Percentiles rank a stretch among this genome's conserved stretches.
phyloP scores from a whole-genome alignment of 2,888 invertebrate species.

The Aelia acuminata region DNA sequence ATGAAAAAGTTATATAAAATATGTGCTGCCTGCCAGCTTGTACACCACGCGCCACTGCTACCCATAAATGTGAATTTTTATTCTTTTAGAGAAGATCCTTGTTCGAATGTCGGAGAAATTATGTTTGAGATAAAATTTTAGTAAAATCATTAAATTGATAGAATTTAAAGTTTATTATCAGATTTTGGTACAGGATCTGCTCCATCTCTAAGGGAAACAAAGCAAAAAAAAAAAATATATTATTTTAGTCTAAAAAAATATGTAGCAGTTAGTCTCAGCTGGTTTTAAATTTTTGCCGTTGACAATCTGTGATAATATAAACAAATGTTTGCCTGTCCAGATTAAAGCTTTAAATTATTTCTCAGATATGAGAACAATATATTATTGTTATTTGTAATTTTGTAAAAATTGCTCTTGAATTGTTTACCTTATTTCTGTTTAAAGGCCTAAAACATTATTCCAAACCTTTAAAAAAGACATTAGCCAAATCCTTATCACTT shows the following conservation, averaged over 20 bases:
- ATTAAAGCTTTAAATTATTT: constrained; percentile 49
- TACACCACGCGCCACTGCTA: constrained; percentile 57
- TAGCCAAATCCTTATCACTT: neutral
- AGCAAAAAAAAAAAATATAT: neutral
- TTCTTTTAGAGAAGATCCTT: constrained; percentile 57
- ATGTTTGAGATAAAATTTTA: neutral
- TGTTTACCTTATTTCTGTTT: neutral
- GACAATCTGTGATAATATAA: constrained; percentile 58
- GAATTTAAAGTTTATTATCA: neutral
- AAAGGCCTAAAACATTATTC: constrained; percentile 11
- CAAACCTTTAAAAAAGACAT: neutral
- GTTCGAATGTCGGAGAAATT: neutral
- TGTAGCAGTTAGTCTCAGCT: constrained; percentile 17
- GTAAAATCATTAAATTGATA: neutral
- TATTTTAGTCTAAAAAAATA: neutral
- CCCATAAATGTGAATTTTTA: neutral
- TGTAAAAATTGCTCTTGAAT: neutral
- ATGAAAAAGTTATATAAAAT: constrained; percentile 9
- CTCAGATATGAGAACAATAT: constrained; percentile 20
- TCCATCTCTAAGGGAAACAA: constrained; percentile 54
- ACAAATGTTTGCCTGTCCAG: constrained; percentile 58
- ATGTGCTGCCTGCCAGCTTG: constrained; percentile 42
- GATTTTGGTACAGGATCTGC: constrained; percentile 25
- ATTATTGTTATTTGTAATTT: neutral
- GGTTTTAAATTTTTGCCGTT: constrained; percentile 52